A percentile compares a stretch with the other conserved stretches of the same genome.
Evolutionary conservation across 1,140 invertebrate genomes (phyloP).

Genomic region (Capitella teleta): DNA sequence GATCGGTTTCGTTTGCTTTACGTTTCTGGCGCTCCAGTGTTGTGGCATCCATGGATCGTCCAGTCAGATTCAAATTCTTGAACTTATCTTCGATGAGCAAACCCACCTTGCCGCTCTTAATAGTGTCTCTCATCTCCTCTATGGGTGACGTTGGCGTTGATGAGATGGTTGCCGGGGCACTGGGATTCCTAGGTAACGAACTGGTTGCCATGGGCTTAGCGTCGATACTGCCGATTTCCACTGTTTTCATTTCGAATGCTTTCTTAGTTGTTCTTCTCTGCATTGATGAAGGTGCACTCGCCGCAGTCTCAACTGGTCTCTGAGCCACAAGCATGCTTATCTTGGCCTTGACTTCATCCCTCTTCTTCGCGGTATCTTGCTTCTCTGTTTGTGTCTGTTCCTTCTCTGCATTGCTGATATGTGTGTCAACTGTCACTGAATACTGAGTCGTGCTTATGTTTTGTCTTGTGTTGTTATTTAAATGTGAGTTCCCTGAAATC

Average conservation of each 20-base stretch:
- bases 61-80: conserved; percentile 5
- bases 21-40: not conserved
- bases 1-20: not conserved
- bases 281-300: not conserved
- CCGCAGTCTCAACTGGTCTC: not conserved
- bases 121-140: not conserved
- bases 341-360: conserved; percentile 1
- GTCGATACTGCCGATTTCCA: not conserved
- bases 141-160: conserved; percentile 2
- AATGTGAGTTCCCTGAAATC: no score
- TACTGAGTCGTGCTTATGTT: no score
- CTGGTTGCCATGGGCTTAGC: not conserved
- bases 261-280: not conserved
- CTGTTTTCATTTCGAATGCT: not conserved
- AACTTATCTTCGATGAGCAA: conserved; percentile 2
- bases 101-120: conserved; percentile 1
- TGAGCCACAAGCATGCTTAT: not conserved
- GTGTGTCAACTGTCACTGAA: no score
- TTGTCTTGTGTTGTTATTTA: no score
- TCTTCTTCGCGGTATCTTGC: conserved; percentile 49
- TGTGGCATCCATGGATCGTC: not conserved
- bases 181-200: not conserved
- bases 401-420: no score
- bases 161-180: no score
- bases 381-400: no score